These are phyloP conservation scores for Gandaritis pyraliata DNA, from an alignment of 2,888 invertebrate species.

Conservation along the genomic window DNA sequence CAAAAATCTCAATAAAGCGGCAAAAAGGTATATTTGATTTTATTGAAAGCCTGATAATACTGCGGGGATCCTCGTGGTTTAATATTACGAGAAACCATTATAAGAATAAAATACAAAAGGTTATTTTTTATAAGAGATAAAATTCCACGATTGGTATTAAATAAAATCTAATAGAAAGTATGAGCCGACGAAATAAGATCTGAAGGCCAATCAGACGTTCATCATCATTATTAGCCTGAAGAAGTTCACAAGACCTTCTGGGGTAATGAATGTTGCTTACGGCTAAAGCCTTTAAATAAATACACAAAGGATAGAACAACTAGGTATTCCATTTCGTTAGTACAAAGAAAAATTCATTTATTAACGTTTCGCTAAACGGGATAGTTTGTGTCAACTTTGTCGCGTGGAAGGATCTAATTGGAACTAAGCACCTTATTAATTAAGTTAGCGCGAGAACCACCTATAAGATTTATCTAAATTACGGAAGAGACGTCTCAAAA, in stretches of 20 bases:
- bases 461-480: not conserved
- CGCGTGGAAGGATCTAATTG: constrained; percentile 28
- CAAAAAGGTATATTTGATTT: not conserved
- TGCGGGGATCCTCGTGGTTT: not conserved
- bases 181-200: too few species aligned
- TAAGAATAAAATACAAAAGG: not conserved
- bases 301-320: too few species aligned
- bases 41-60: constrained; percentile 3
- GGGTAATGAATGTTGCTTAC: too few species aligned
- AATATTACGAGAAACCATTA: not conserved
- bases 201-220: too few species aligned
- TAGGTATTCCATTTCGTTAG: not conserved
- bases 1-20: not conserved
- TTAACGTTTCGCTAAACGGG: constrained; percentile 2
- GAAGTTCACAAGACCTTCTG: too few species aligned
- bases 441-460: not conserved
- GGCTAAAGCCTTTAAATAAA: too few species aligned
- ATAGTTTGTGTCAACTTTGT: constrained; percentile 25
- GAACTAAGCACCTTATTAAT: constrained; percentile 30
- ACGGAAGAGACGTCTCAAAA: not conserved
- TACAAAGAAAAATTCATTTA: not conserved
- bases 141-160: too few species aligned
- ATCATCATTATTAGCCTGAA: too few species aligned
- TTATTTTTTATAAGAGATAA: not conserved
- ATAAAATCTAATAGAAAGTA: too few species aligned